A percentile compares a stretch with the other conserved stretches of the same genome.
Evolutionary conservation across 2,888 invertebrate genomes (phyloP).

Genomic region (Pecten maximus): DNA sequence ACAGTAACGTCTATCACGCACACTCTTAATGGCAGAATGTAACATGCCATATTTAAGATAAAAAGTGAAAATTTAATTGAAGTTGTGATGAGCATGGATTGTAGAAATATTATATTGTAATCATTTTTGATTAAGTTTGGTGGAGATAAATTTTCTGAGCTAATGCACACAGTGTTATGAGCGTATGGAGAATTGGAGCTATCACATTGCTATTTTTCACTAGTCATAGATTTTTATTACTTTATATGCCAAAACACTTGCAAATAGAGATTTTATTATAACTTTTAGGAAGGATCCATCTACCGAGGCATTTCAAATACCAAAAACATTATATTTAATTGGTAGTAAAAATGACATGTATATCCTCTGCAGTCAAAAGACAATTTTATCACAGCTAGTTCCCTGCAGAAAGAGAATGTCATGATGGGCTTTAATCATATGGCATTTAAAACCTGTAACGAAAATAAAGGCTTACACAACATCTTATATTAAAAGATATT

Average conservation of each 20-base stretch:
- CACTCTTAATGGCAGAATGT: background rate
- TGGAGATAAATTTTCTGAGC: background rate
- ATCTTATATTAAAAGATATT: too few species aligned
- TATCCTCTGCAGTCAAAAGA: too few species aligned
- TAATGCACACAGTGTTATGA: background rate
- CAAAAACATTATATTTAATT: background rate
- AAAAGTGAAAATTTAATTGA: conserved; percentile 19
- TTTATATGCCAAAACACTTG: background rate
- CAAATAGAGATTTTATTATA: background rate
- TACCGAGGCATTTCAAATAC: background rate
- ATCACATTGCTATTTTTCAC: background rate
- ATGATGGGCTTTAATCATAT: too few species aligned
- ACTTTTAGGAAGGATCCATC: background rate
- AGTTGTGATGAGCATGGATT: background rate
- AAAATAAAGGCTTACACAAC: too few species aligned
- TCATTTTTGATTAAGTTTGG: background rate
- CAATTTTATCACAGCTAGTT: too few species aligned
- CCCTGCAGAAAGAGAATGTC: too few species aligned
- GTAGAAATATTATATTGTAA: conserved; percentile 4
- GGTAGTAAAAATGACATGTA: background rate
- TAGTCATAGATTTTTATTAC: background rate
- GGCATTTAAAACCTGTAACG: too few species aligned
- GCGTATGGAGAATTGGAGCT: background rate
- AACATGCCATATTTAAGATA: conserved; percentile 3
- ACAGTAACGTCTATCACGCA: conserved; percentile 1